Evolutionary conservation across 2,888 invertebrate species (phyloP).

Genomic region (Drosophila fulvimacula): DNA sequence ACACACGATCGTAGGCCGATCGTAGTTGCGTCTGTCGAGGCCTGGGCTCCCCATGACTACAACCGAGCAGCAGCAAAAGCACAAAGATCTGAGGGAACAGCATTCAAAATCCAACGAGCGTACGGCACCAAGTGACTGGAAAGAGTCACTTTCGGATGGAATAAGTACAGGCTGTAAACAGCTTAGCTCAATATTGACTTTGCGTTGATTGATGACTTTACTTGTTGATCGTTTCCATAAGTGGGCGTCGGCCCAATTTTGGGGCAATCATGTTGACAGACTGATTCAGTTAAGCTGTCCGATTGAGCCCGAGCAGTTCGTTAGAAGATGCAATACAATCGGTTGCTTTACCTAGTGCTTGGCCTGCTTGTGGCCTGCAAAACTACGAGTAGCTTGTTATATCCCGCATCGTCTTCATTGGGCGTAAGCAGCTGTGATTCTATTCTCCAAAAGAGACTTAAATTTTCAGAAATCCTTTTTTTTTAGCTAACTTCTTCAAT

Average conservation of each 20-base stretch:
- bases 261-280: slow-evolving; percentile 26
- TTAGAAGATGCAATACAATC: slow-evolving; percentile 30
- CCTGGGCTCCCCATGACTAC: slow-evolving; percentile 9
- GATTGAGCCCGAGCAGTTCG: slow-evolving; percentile 37
- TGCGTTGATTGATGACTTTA: slow-evolving; percentile 63
- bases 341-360: slow-evolving; percentile 1
- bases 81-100: slow-evolving; percentile 36
- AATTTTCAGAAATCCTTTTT: too few relatives aligned
- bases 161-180: slow-evolving; percentile 52
- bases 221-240: slow-evolving; percentile 53
- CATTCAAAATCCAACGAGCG: slow-evolving; percentile 39
- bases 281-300: slow-evolving; percentile 42
- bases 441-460: background rate
- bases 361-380: slow-evolving; percentile 11
- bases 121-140: slow-evolving; percentile 27
- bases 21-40: slow-evolving; percentile 23
- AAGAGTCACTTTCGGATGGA: slow-evolving; percentile 13
- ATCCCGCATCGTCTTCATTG: slow-evolving; percentile 62
- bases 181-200: slow-evolving; percentile 59
- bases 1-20: slow-evolving; percentile 45
- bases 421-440: slow-evolving; percentile 51
- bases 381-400: slow-evolving; percentile 44
- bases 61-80: slow-evolving; percentile 35
- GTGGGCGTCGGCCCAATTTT: slow-evolving; percentile 40
- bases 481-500: slow-evolving; percentile 80